Evolutionary conservation across 2,113 vertebrate genomes (phyloP), one percentile per base, ranked within the genome.

Genomic region (Oxyruncus cristatus): DNA sequence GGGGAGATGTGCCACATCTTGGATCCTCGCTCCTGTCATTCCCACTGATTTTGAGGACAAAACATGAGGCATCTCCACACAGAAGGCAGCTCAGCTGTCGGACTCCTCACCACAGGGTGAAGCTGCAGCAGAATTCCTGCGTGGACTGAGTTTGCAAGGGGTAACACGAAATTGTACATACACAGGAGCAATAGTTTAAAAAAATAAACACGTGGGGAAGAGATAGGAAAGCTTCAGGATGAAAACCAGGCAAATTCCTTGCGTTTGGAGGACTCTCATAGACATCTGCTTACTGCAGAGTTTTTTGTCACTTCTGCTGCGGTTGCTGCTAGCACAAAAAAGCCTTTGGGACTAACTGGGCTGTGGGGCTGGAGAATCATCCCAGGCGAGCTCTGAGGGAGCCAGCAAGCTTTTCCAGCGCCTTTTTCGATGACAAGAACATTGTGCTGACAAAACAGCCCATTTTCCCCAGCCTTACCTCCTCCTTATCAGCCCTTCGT

Each of bases 371-470:
- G 81, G 37, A 33, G 3, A 59, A 52, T 83, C 85, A 58, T 11
- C 37, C 83, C 1, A 0, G 53, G 53, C 0, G 1, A 84, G 86
- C 63, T 35, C 33, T 0, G 0, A 42, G 66, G 68, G 47, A 89
- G 39, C 75, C 94, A 89, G 59, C n/a, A 0, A 88, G 79, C 42
- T 72, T 75, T 84, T 81, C 24, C 59, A 8, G 75, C 55, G 39
- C 3, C 59, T 49, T 83, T 90, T 73, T 28, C 56, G 79, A 88
- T 84, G 91, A 92, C 88, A 81, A 72, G 96, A 89, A 71, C 72
- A 16, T 30, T 22, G 75, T 80, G 90, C 89, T 96, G 94, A 97
- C 94, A 94, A 96, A 92, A 73, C 93, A 91, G 88, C 89, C 89
- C 89, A 0, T 94, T 96, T 93, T 91, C 95, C 94, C 79, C 41